These are phyloP conservation scores for Petrocephalus sullivani DNA, from an alignment of 2,797 vertebrate genomes.

Conservation along the genomic window DNA sequence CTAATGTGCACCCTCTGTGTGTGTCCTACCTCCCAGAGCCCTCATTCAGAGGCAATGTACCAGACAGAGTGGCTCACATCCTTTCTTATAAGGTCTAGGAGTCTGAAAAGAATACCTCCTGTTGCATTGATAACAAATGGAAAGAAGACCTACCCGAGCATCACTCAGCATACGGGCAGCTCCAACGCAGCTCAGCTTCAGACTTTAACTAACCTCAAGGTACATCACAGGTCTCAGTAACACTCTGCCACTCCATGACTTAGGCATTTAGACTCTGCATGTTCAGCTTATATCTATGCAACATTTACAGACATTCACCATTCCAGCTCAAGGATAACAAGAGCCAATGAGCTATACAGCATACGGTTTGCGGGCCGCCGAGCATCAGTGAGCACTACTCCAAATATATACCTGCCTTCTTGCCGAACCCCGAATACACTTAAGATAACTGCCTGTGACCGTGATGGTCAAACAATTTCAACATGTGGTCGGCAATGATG, in stretches of 20 bases:
- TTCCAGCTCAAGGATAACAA: constrained; percentile 47
- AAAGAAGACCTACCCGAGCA: not conserved
- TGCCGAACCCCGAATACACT: not conserved
- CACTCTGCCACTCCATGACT: not conserved
- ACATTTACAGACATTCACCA: constrained; percentile 55
- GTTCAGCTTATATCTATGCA: constrained; percentile 33
- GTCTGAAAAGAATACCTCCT: constrained; percentile 34
- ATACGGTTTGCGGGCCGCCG: constrained; percentile 48
- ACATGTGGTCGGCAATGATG: not conserved
- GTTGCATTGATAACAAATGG: constrained; percentile 16
- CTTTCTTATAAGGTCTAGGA: constrained; percentile 40
- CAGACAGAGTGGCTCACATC: constrained; percentile 63
- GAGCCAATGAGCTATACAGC: constrained; percentile 55
- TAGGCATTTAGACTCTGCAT: constrained; percentile 38
- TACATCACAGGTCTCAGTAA: not conserved
- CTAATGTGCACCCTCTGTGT: constrained; percentile 25
- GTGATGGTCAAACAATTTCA: not conserved
- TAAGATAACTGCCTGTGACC: not conserved
- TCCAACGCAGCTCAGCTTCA: not conserved
- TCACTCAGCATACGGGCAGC: not conserved
- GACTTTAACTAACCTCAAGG: not conserved
- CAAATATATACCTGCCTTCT: constrained; percentile 33
- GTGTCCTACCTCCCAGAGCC: constrained; percentile 53
- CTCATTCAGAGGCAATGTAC: constrained; percentile 71
- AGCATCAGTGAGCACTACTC: constrained; percentile 47